Conservation (phyloP, 2,113 vertebrate genomes). For the Actenoides lindsayi region DNA sequence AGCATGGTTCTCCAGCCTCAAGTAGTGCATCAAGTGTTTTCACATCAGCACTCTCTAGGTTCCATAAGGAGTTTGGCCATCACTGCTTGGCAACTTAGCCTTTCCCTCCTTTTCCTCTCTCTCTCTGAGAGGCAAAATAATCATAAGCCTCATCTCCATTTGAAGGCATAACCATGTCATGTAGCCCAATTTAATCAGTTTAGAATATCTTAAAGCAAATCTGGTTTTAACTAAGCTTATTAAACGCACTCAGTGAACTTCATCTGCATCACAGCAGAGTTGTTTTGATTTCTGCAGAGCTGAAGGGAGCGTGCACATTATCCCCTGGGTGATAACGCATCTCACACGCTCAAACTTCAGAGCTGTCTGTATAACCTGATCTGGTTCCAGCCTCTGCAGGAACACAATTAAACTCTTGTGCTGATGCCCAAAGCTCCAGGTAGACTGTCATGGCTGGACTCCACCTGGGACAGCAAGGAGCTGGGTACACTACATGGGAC, state of each 20-base stretch:
- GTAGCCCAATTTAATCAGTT: background rate
- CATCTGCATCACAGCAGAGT: background rate
- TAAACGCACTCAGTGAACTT: background rate
- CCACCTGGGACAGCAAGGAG: background rate
- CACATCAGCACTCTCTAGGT: background rate
- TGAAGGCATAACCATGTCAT: background rate
- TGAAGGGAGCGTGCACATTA: background rate
- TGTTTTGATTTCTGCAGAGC: background rate
- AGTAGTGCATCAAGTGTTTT: background rate
- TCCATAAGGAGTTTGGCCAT: background rate
- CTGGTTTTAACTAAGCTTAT: background rate
- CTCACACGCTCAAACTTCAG: background rate
- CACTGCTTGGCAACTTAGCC: background rate
- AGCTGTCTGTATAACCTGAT: background rate
- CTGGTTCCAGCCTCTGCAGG: background rate
- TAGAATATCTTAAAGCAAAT: conserved; percentile 12
- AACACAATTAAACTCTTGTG: background rate
- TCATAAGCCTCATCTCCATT: background rate
- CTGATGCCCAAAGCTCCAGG: background rate
- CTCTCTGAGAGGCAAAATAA: background rate
- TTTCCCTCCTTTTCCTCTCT: background rate
- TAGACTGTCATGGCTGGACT: background rate
- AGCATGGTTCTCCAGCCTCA: background rate
- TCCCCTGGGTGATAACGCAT: background rate
- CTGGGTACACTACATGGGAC: background rate